Evolutionary conservation across 2,888 invertebrate genomes (phyloP).

Genomic region (Colletes collaris): DNA sequence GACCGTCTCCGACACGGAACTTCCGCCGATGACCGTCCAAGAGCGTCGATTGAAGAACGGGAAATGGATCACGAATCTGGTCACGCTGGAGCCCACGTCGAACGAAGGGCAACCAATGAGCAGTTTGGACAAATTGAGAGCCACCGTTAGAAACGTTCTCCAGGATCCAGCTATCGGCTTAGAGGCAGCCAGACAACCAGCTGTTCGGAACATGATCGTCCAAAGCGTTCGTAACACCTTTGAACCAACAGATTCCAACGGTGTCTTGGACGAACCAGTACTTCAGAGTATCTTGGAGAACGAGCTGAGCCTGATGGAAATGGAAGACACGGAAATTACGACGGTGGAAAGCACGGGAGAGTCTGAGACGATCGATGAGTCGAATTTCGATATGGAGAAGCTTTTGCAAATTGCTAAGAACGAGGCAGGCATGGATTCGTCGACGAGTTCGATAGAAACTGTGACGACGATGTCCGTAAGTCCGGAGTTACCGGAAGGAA

Average conservation of each 20-base stretch:
- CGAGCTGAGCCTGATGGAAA: conserved; percentile 16
- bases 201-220: conserved; percentile 72
- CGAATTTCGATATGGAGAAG: conserved; percentile 24
- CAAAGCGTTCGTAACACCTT: conserved; percentile 56
- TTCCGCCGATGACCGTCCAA: conserved; percentile 39
- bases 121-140: conserved; percentile 23
- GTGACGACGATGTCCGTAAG: too few species aligned
- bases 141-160: conserved; percentile 49
- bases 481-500: too few species aligned
- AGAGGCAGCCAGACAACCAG: conserved; percentile 53
- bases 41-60: conserved; percentile 63
- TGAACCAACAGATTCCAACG: background rate
- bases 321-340: background rate
- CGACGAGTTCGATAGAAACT: too few species aligned
- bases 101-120: background rate
- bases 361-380: background rate
- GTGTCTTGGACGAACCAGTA: conserved; percentile 3
- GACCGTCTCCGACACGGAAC: conserved; percentile 9
- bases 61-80: conserved; percentile 46
- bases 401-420: conserved; percentile 25
- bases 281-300: conserved; percentile 16
- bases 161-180: conserved; percentile 58
- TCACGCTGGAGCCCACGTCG: conserved; percentile 32
- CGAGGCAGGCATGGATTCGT: background rate
- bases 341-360: background rate